Percentiles rank a stretch among this genome's conserved stretches.
These are phyloP conservation scores for Epizoanthus scotinus DNA, from an alignment of 92 coral and sea anemone species.

Conservation along the genomic window DNA sequence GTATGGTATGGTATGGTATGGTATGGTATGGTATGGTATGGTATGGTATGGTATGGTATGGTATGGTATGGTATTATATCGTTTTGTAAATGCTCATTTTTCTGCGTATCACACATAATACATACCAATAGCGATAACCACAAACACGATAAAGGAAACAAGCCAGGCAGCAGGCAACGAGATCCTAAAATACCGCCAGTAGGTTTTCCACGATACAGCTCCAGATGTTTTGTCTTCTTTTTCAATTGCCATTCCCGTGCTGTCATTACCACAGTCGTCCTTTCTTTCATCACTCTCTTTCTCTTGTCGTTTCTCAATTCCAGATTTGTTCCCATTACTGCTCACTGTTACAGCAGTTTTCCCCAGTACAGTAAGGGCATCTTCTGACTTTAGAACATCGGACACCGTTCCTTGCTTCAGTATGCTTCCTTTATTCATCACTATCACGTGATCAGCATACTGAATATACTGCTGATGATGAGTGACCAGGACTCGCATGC, in stretches of 20 bases:
- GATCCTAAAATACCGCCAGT: background rate
- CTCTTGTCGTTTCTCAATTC: background rate
- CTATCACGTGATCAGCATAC: constrained; percentile 1
- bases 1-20: no score
- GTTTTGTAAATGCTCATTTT: no score
- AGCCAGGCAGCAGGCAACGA: background rate
- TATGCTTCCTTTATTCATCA: background rate
- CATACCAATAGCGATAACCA: background rate
- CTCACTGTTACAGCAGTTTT: background rate
- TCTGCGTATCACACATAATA: background rate
- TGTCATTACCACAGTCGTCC: background rate
- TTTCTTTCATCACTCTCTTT: background rate
- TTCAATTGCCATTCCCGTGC: background rate
- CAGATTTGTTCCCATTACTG: background rate
- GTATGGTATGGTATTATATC: no score
- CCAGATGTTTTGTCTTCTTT: background rate
- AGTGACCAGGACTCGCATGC: constrained; percentile 9
- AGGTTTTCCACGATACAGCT: background rate
- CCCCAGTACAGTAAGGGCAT: background rate
- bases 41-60: no score
- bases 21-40: no score
- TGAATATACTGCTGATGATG: constrained; percentile 3
- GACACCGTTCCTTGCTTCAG: background rate
- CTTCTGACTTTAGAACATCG: background rate
- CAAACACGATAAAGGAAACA: background rate